Base-by-base conservation (phyloP, 2,888 invertebrate genomes). In the Carcina quercana region DNA sequence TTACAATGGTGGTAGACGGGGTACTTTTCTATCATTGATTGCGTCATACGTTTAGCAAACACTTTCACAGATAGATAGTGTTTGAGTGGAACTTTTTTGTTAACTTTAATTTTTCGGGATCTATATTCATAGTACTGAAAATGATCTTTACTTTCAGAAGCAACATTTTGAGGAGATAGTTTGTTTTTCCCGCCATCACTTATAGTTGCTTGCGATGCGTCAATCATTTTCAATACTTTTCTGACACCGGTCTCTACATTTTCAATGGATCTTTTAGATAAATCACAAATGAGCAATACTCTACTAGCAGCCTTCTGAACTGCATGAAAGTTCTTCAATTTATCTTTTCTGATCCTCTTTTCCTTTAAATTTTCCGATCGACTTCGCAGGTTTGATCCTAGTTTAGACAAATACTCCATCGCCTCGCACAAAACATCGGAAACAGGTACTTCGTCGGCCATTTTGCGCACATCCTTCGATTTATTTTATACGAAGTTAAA, bases 181-280 rank as follows among this genome's bases (percentile, higher is more conserved):
- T 14, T 7, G 11, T 15, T 37, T 47, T 58, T 59, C 52, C 57
- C 62, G 59, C 59, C 60, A 53, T 41, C 38, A 26, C 32, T 40
- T 5, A 43, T 42, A 2, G 57, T 40, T 15, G 49, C 42, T 40
- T 74, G 68, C 19, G 57, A 45, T 11, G 43, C 47, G 28, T 59
- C 54, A 39, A 78, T 51, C 31, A 51, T 39, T n/a, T 58, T 50
- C 30, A 73, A 47, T 35, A 75, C 56, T 43, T 61, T 69, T 36
- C 68, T 66, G 8, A 84, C 65, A 30, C 72, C 72, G 36, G 43
- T 49, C 47, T 82, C 82, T 1, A 85, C 82, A 50, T 76, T 82
- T 21, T 70, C 67, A 6, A 84, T 60, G 0, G 84, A 82, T 47
- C 75, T 79, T 54, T 75, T 82, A 24, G 84, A 83, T 41, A 83